Base-by-base conservation (phyloP, 2,888 invertebrate genomes). In the Stenchaetothrips biformis region DNA sequence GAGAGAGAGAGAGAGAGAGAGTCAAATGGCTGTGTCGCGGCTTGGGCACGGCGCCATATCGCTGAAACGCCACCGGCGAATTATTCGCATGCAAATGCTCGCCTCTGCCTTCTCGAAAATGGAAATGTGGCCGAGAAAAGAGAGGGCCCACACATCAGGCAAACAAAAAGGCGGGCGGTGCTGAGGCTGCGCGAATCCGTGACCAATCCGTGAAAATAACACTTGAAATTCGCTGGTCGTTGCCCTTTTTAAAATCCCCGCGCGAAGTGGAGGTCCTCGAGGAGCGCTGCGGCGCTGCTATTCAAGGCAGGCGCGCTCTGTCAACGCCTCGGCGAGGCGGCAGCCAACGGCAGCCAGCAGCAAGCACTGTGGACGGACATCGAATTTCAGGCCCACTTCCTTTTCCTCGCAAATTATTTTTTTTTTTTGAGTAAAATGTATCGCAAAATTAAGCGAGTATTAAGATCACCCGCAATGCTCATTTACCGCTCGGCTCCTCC, bases 171-270 rank as follows among this genome's bases (percentile, higher is more conserved):
- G 67, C 67, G 67, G 67, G 62, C 67, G 67, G 21, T 67, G 67
- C 67, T 67, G 67, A n/a, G 9, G 67, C 67, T 21, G 21, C 67
- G 6, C 3, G 62, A n/a, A 7, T 21, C 49, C 67, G 67, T 67
- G 67, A 67, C 67, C 21, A 67, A 67, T 67, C 67, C 67, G 67
- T 67, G 67, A 67, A 67, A 67, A 67, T 67, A 67, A 67, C 67
- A 21, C 67, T 67, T 67, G 67, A 67, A 67, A 67, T 67, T 67
- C 67, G 67, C 67, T 67, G 67, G 67, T 67, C 9, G 67, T 7
- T 67, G 67, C 67, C 67, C 21, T 67, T 67, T 21, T 67, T 21
- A 67, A 67, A 67, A 67, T 21, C n/a, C n/a, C 21, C 67, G n/a
- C 67, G 21, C 21, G 21, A 7, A 11, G 49, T 7, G 49, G 8